Percentiles rank a stretch among this genome's conserved stretches.
phyloP scores from a whole-genome alignment of 2,797 vertebrate genomes.

The Glyptemys insculpta region DNA sequence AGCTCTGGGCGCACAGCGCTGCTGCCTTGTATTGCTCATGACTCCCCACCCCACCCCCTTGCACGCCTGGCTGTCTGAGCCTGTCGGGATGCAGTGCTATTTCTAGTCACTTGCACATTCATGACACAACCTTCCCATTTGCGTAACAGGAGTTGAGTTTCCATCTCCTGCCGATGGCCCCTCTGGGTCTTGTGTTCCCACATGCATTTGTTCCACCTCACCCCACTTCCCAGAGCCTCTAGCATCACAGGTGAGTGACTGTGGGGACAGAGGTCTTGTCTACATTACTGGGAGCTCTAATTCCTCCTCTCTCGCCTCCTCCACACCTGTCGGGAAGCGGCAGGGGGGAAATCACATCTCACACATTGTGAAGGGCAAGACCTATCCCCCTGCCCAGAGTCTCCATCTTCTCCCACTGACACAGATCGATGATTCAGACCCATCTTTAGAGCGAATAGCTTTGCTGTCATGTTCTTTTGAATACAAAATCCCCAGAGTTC shows the following conservation, averaged over 20 bases:
- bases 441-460: not conserved
- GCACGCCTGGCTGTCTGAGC: not conserved
- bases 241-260: not conserved
- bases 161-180: not conserved
- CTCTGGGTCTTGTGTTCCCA: accelerated
- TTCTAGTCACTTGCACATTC: not conserved
- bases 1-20: not conserved
- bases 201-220: not conserved
- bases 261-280: not conserved
- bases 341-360: not conserved
- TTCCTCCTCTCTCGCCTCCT: not conserved
- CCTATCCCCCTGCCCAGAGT: not conserved
- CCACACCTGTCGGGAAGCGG: not conserved
- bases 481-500: not conserved
- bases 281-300: not conserved
- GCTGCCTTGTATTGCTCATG: not conserved
- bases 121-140: not conserved
- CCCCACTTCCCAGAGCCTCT: not conserved
- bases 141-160: not conserved
- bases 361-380: not conserved
- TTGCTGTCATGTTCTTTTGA: not conserved
- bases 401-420: not conserved
- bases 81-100: not conserved
- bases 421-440: not conserved
- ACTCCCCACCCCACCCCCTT: not conserved